These are phyloP conservation scores for Dicaeum eximium DNA, from an alignment of 2,113 vertebrate species.

Conservation along the genomic window DNA sequence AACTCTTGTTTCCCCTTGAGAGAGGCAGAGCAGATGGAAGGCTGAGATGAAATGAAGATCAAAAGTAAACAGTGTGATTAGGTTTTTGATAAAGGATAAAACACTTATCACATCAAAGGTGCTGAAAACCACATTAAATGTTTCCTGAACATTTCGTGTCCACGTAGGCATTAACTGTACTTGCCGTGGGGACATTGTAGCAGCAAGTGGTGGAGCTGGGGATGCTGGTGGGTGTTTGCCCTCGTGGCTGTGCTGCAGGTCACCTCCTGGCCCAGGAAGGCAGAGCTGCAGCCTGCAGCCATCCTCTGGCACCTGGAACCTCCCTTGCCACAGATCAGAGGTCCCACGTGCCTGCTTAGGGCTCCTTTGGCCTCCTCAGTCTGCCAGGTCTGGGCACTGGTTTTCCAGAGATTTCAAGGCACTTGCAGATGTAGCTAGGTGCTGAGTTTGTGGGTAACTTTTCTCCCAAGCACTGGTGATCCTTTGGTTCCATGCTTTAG, in stretches of 20 bases:
- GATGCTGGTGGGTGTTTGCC: not conserved
- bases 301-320: not conserved
- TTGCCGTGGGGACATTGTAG: not conserved
- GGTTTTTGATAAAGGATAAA: slow-evolving; percentile 62
- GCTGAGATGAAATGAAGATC: slow-evolving; percentile 59
- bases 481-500: not conserved
- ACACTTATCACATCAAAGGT: slow-evolving; percentile 52
- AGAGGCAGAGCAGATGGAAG: slow-evolving; percentile 53
- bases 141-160: not conserved
- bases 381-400: not conserved
- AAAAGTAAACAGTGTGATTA: slow-evolving; percentile 55
- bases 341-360: rapidly evolving
- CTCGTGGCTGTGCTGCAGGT: not conserved
- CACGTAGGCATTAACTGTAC: not conserved
- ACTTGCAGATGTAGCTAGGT: not conserved
- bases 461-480: not conserved
- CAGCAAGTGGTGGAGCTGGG: not conserved
- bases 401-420: not conserved
- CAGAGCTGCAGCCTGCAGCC: not conserved
- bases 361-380: not conserved
- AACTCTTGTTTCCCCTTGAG: slow-evolving; percentile 24
- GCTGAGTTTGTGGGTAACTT: not conserved
- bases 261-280: not conserved
- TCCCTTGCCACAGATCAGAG: not conserved
- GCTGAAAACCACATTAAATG: not conserved